Evolutionary conservation across 2,113 vertebrate genomes (phyloP), one percentile per base, ranked within the genome.

Genomic region (Melanocharis versteri): DNA sequence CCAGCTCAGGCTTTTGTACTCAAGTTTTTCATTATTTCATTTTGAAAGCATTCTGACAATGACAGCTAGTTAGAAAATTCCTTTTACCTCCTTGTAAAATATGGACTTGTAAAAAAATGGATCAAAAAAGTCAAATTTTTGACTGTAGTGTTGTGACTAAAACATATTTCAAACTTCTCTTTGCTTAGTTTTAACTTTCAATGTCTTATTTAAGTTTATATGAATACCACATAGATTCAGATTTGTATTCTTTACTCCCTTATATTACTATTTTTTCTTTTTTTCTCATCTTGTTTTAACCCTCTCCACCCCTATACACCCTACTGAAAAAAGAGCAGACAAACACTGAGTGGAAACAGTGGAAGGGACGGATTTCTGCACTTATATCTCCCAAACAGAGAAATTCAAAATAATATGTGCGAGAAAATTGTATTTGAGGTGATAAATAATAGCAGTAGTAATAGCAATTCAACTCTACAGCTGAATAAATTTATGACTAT

Each of bases 281-380:
- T 68, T 53, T 75, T 64, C 14, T 75, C 5, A 17, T 19, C 33
- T 81, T 30, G 1, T 80, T 90, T 93, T 68, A 62, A 66, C 1
- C 8, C 15, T 1, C 7, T 84, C 15, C 24, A 62, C 2, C 3
- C 5, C 6, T 61, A 47, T 22, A 54, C 3, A 45, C 0, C 3
- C 22, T 33, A 6, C 10, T n/a, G n/a, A 75, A 91, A 79, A 12
- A 85, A 53, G 15, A 15, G 5, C 3, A 83, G 14, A 31, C 2
- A 76, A 87, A 68, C 15, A 47, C 6, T 42, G 2, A 23, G 3
- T 54, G 26, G 88, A 91, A 91, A 70, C 15, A 11, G 7, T 9
- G 26, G 15, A 64, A 64, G 2, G 54, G 22, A 76, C 85, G 6
- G 22, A 7, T 40, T 82, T 75, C n/a, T 61, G 37, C 10, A n/a